Conservation (phyloP, 2,113 vertebrate species). For the Anser brachyrhynchus region DNA sequence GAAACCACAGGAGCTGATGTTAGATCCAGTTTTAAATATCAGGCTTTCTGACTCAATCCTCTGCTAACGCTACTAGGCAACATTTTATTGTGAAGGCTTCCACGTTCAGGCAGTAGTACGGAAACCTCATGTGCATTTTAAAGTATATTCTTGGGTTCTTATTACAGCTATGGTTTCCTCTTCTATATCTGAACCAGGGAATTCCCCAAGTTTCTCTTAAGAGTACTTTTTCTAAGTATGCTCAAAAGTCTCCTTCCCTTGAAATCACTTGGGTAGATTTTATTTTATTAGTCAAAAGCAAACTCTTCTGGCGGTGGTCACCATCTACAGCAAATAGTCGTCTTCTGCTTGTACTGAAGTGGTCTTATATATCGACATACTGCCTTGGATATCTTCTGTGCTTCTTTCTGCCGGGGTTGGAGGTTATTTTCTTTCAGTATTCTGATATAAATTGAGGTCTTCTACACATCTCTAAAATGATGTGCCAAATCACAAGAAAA, state of each 20-base stretch:
- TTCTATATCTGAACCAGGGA: constrained; percentile 14
- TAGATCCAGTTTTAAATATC: neutral
- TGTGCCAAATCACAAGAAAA: neutral
- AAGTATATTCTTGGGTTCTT: constrained; percentile 13
- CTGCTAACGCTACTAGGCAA: neutral
- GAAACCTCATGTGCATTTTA: neutral
- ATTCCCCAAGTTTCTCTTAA: constrained; percentile 24
- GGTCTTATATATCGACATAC: neutral
- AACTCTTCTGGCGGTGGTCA: neutral
- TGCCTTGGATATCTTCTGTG: neutral
- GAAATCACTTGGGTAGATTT: constrained; percentile 13
- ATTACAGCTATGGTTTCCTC: neutral
- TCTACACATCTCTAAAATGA: neutral
- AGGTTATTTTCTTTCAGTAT: neutral
- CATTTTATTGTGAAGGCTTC: neutral
- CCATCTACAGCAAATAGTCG: neutral
- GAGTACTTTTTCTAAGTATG: neutral
- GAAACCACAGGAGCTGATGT: neutral
- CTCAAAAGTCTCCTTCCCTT: neutral
- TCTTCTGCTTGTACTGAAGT: neutral
- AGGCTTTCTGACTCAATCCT: constrained; percentile 23
- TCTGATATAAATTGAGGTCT: neutral
- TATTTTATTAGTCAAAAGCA: neutral
- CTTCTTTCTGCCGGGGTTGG: neutral
- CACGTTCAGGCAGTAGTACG: neutral